Conservation (phyloP, 2,113 vertebrate genomes). For the Poeciliopsis retropinna region DNA sequence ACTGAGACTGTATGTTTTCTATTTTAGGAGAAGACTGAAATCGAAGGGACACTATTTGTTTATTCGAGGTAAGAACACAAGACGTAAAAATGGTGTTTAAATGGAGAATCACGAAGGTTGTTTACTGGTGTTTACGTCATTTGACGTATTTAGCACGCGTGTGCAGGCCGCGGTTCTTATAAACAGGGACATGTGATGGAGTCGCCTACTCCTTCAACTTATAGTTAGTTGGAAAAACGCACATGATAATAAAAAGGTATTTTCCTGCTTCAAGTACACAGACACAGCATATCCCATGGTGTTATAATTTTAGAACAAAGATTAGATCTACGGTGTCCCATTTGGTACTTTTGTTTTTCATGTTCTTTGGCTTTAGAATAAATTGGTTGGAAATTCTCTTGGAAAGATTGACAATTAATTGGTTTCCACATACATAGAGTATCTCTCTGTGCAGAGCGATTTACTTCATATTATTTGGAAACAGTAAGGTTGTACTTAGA, state of each 20-base stretch:
- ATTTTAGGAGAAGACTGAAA: slow-evolving; percentile 94
- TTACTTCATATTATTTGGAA: no score
- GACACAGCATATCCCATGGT: no score
- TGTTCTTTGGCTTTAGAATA: no score
- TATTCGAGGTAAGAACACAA: slow-evolving; percentile 89
- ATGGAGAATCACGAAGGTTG: background rate
- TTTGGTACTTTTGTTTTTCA: no score
- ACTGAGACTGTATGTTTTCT: slow-evolving; percentile 15
- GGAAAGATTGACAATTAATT: no score
- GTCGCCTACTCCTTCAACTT: background rate
- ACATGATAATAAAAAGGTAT: background rate
- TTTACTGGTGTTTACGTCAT: slow-evolving; percentile 2
- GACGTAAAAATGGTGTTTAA: background rate
- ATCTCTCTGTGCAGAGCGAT: no score
- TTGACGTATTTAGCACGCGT: slow-evolving; percentile 38
- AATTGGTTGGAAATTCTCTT: no score
- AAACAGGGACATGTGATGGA: slow-evolving; percentile 27
- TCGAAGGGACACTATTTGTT: slow-evolving; percentile 97
- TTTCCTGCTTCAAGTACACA: background rate
- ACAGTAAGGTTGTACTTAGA: no score
- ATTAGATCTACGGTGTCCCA: no score
- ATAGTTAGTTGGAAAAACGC: background rate
- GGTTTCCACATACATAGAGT: no score
- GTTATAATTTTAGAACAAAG: no score
- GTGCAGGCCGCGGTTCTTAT: slow-evolving; percentile 38